phyloP scores from a whole-genome alignment of 2,113 vertebrate species.

The Spermophilus dauricus region DNA sequence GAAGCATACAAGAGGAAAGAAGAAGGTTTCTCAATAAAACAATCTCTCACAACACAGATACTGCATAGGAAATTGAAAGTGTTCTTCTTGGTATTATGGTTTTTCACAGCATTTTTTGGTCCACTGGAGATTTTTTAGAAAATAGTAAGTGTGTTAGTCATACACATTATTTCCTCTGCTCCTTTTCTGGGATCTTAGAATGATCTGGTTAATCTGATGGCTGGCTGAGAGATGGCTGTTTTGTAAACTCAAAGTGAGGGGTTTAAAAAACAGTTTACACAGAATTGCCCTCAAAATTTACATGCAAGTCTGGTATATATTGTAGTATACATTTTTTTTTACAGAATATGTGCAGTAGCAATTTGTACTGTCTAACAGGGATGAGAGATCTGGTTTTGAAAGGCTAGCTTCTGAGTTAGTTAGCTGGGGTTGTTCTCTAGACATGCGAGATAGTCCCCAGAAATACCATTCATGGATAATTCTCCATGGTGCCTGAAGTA shows the following conservation, averaged over 20 bases:
- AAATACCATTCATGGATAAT: background rate
- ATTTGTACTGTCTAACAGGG: background rate
- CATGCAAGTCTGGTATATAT: background rate
- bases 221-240: background rate
- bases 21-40: background rate
- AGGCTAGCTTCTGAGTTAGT: background rate
- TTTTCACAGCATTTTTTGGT: background rate
- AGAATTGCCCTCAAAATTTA: background rate
- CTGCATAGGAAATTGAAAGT: constrained; percentile 29
- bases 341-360: background rate
- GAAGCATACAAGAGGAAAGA: background rate
- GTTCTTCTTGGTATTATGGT: background rate
- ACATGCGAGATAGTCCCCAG: background rate
- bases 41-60: background rate
- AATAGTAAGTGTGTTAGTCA: background rate
- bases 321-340: background rate
- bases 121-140: background rate
- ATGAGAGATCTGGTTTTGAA: constrained; percentile 13
- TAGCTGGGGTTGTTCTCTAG: background rate
- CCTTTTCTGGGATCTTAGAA: background rate
- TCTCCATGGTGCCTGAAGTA: background rate
- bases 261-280: background rate
- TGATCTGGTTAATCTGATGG: background rate
- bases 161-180: background rate
- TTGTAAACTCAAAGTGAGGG: background rate